Evolutionary conservation across 2,113 vertebrate genomes (phyloP), one percentile per base, ranked within the genome.

Genomic region (Chelonoidis abingdonii): DNA sequence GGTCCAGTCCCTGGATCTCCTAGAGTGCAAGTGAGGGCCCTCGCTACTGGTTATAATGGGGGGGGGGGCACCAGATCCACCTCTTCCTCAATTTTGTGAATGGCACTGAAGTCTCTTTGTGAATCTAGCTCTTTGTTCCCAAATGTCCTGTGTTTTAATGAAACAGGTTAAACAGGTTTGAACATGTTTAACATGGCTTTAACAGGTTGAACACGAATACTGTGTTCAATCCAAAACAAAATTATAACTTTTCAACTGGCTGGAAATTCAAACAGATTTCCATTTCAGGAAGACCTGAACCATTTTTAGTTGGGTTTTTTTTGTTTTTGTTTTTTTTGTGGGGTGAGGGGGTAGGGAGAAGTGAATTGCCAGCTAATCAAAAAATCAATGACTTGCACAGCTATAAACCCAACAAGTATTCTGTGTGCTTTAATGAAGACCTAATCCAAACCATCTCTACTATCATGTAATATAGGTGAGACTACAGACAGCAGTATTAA

Each of bases 261-360:
- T 69, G 65, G 65, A 38, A 69, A 69, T 6, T n/a, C 17, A 65
- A 31, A 69, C 17, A n/a, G 35, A 69, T n/a, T n/a, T 69, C 35
- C 17, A 8, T n/a, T 69, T 69, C 17, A 17, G 35, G 62, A 19
- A n/a, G 6, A 17, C 16, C 31, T 16, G 31, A 69, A 35, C 17
- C 7, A 19, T n/a, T 69, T 69, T 49, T 49, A 49, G 47, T 49
- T 49, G 47, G 31, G 5, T 57, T 57, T 8, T 25, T 10, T 4
- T 54, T 54, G 4, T 54, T 4, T 21, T 56, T 56, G 2, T 21
- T 54, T 22, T 54, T 54, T 21, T 21, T 1, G 50, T 5, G 16
- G 16, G 52, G 52, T 44, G 3, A 1, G 11, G 6, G 6, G 14
- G 31, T 7, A 6, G 6, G 8, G 8, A 38, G 17, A 4, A 27